Conservation (phyloP, 2,113 vertebrate species). For the Crotophaga sulcirostris region DNA sequence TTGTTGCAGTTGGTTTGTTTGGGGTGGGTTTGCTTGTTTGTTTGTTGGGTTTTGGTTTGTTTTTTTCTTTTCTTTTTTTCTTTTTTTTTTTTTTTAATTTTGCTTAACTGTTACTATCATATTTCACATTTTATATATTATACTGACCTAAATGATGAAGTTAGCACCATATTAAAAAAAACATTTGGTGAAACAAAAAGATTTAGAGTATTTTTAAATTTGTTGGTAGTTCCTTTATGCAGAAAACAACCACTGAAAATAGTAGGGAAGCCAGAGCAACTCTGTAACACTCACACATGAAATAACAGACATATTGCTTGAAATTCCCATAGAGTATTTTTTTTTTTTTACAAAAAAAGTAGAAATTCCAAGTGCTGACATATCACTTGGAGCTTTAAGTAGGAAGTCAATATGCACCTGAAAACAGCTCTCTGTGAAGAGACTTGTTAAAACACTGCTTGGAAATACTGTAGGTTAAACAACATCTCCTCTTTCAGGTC, state of each 20-base stretch:
- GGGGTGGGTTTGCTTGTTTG: background rate
- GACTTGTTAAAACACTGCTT: constrained; percentile 71
- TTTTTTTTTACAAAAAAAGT: constrained; percentile 74
- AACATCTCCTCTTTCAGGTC: constrained; percentile 55
- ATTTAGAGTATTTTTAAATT: constrained; percentile 61
- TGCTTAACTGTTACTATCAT: constrained; percentile 54
- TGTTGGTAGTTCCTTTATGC: constrained; percentile 68
- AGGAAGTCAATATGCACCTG: constrained; percentile 81
- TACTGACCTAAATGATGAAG: constrained; percentile 75
- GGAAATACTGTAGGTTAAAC: constrained; percentile 72
- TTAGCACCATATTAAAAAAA: constrained; percentile 78
- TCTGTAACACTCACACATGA: constrained; percentile 72
- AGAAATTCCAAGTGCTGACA: constrained; percentile 80
- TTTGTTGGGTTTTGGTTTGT: background rate
- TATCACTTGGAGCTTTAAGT: constrained; percentile 74
- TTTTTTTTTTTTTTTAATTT: background rate
- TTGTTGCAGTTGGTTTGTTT: background rate
- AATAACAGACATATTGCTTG: constrained; percentile 80
- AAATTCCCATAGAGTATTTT: constrained; percentile 75
- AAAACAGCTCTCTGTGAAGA: constrained; percentile 74
- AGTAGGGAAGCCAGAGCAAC: constrained; percentile 64
- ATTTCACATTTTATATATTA: constrained; percentile 77
- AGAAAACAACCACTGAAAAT: constrained; percentile 71
- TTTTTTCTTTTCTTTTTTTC: background rate
- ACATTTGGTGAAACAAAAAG: constrained; percentile 54